These are phyloP conservation scores for Catagonus wagneri DNA, from an alignment of 2,113 vertebrate species.

Conservation along the genomic window DNA sequence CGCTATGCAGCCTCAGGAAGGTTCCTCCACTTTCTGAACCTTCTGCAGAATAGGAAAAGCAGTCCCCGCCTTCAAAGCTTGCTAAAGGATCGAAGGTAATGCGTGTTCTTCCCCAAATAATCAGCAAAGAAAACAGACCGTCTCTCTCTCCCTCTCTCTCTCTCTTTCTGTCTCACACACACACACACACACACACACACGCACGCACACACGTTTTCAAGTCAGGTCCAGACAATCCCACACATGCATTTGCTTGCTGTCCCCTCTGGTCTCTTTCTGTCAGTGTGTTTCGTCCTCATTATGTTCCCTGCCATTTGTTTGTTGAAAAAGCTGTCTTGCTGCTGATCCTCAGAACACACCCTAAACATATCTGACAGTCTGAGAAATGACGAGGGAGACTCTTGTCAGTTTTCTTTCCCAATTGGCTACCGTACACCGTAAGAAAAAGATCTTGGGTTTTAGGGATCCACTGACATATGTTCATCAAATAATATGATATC, in stretches of 20 bases:
- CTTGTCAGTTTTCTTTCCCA: neutral
- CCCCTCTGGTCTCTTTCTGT: neutral
- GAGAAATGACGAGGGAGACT: neutral
- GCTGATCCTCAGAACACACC: neutral
- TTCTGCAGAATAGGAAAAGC: neutral
- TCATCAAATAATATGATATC: fast-evolving
- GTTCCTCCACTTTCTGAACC: neutral
- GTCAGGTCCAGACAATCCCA: neutral
- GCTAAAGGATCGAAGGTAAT: neutral
- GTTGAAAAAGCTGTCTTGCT: neutral
- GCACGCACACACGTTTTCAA: neutral
- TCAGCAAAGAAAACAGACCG: neutral
- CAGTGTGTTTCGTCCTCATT: fast-evolving
- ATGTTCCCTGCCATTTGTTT: neutral
- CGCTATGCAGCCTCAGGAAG: neutral
- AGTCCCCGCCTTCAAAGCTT: too few relatives aligned
- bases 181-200: neutral
- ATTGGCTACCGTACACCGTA: neutral
- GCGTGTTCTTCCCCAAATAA: neutral
- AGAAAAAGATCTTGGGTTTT: neutral
- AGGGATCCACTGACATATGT: fast-evolving
- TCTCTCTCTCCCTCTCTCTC: too few relatives aligned
- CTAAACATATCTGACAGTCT: neutral
- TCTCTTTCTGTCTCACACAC: too few relatives aligned
- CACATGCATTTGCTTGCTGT: neutral